phyloP scores from a whole-genome alignment of 2,797 vertebrate species.

The Telmatherina bonti region DNA sequence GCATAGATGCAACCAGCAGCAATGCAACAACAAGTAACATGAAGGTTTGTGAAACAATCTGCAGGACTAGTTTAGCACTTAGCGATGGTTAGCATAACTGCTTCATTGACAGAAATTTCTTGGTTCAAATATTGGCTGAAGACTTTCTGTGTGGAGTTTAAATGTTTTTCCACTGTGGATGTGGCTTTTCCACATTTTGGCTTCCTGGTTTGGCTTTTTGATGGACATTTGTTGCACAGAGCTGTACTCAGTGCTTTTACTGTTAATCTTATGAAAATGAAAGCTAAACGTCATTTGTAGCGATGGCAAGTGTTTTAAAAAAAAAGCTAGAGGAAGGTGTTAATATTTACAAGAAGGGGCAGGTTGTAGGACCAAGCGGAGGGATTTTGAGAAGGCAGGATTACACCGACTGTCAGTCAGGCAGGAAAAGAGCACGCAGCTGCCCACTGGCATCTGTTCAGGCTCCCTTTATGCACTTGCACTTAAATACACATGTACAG shows the following conservation, averaged over 20 bases:
- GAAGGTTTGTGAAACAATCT: too few relatives aligned
- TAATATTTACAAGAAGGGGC: not conserved
- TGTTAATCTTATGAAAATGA: not conserved
- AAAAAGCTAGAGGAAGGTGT: conserved; percentile 14
- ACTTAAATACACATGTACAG: conserved; percentile 29
- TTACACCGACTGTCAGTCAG: conserved; percentile 72
- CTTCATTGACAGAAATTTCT: not conserved
- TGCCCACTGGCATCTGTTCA: conserved; percentile 72
- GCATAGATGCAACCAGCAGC: not conserved
- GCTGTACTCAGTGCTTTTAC: not conserved
- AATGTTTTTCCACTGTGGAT: not conserved
- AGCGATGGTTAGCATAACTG: not conserved
- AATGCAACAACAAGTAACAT: not conserved
- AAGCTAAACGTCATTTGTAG: not conserved
- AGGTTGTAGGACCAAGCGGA: conserved; percentile 54
- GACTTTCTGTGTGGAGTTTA: too few relatives aligned
- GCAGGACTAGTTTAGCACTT: not conserved
- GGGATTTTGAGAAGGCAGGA: conserved; percentile 26
- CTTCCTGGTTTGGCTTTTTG: not conserved
- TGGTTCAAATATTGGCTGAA: too few relatives aligned
- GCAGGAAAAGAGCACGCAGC: conserved; percentile 81
- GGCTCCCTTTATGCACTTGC: conserved; percentile 59
- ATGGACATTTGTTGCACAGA: conserved; percentile 10
- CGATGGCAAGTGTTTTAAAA: conserved; percentile 1
- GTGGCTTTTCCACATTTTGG: not conserved